Evolutionary conservation across 2,888 invertebrate species (phyloP).

Genomic region (Corbicula japonica): DNA sequence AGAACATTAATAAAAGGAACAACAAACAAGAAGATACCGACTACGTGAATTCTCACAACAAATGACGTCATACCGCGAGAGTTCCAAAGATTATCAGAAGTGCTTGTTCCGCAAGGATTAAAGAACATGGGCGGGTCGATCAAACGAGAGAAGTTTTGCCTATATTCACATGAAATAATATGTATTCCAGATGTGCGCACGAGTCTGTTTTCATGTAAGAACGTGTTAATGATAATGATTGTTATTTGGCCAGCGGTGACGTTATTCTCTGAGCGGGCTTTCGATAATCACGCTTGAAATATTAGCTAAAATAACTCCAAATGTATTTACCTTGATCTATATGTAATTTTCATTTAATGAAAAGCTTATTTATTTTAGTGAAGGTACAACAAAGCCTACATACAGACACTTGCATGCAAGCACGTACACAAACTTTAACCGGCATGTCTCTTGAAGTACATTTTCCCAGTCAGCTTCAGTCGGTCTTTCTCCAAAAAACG

Average conservation of each 20-base stretch:
- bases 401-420: no score
- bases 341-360: background rate
- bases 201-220: constrained; percentile 26
- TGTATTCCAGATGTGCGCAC: constrained; percentile 23
- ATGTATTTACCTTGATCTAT: background rate
- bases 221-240: constrained; percentile 13
- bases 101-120: constrained; percentile 21
- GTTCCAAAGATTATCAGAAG: constrained; percentile 17
- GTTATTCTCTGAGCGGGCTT: no score
- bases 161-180: constrained; percentile 36
- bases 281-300: no score
- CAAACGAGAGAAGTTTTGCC: constrained; percentile 5
- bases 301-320: background rate
- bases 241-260: background rate
- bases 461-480: no score
- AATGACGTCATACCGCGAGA: constrained; percentile 12
- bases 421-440: no score
- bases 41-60: background rate
- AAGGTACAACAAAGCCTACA: no score
- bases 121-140: constrained; percentile 21
- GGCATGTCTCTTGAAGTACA: no score
- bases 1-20: no score
- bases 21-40: background rate
- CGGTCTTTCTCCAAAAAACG: no score
- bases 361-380: no score